Percentiles rank a stretch among this genome's conserved stretches.
phyloP scores from a whole-genome alignment of 2,113 vertebrate genomes.

The Heterotilapia buettikoferi region DNA sequence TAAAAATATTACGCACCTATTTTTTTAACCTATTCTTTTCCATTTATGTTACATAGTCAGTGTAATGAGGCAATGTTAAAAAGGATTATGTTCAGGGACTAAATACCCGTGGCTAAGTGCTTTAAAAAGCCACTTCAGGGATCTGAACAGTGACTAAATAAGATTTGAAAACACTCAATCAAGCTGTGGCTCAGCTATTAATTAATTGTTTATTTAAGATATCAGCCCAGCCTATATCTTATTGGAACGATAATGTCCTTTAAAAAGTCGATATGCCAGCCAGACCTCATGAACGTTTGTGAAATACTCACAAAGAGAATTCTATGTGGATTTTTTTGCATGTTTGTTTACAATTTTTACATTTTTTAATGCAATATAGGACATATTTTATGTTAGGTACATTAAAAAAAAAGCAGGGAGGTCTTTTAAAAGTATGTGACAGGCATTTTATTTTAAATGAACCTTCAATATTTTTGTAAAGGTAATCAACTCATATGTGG shows the following conservation, averaged over 20 bases:
- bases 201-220: neutral
- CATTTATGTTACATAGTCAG: neutral
- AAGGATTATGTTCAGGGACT: neutral
- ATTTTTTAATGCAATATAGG: neutral
- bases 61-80: neutral
- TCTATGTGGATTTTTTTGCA: neutral
- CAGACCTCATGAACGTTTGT: neutral
- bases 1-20: rapidly evolving
- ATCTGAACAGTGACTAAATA: neutral
- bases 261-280: rapidly evolving
- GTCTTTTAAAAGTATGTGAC: neutral
- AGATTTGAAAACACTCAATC: neutral
- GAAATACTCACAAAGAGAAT: neutral
- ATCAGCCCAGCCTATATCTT: neutral
- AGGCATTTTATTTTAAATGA: neutral
- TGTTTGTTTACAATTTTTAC: neutral
- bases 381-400: neutral
- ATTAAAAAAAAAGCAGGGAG: neutral
- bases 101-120: neutral
- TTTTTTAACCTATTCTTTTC: neutral
- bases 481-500: neutral
- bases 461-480: neutral
- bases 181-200: neutral
- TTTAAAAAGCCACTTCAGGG: neutral
- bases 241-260: neutral